phyloP scores from a whole-genome alignment of 2,797 vertebrate species.

The Scyliorhinus canicula region DNA sequence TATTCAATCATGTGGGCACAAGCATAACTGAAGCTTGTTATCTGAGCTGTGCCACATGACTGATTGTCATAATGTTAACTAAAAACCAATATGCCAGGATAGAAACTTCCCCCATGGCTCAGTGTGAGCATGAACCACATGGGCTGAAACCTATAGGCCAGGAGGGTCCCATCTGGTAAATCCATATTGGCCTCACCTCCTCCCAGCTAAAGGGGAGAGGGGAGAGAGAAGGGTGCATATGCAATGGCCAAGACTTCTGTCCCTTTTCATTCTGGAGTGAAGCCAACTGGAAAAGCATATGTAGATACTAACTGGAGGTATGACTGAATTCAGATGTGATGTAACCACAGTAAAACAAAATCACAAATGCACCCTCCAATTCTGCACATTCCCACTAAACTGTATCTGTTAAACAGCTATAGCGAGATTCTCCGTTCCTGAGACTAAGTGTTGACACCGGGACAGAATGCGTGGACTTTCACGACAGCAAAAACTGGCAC shows the following conservation, averaged over 20 bases:
- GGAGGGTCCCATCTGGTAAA: constrained; percentile 30
- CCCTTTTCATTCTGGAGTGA: not conserved
- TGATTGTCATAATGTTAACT: not conserved
- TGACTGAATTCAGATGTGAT: not conserved
- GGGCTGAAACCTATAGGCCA: constrained; percentile 2
- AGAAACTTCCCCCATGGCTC: constrained; percentile 7
- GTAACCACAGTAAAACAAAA: not conserved
- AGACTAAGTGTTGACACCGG: too few relatives aligned
- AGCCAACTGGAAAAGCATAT: not conserved
- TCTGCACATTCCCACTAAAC: not conserved
- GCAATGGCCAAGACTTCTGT: not conserved
- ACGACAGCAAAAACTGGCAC: too few relatives aligned
- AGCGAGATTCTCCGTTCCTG: too few relatives aligned
- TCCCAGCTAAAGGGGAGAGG: not conserved
- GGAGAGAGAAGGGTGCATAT: not conserved
- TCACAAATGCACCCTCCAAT: not conserved
- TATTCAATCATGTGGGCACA: constrained; percentile 7
- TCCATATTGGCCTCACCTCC: not conserved
- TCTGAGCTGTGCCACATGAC: not conserved
- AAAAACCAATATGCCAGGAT: constrained; percentile 21
- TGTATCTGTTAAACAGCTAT: not conserved
- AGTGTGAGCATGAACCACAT: not conserved
- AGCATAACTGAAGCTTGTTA: not conserved
- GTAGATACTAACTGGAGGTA: not conserved
- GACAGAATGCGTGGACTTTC: too few relatives aligned